Evolutionary conservation across 1,140 invertebrate genomes (phyloP), one percentile per base, ranked within the genome.

Genomic region (Potamilus streckersoni): DNA sequence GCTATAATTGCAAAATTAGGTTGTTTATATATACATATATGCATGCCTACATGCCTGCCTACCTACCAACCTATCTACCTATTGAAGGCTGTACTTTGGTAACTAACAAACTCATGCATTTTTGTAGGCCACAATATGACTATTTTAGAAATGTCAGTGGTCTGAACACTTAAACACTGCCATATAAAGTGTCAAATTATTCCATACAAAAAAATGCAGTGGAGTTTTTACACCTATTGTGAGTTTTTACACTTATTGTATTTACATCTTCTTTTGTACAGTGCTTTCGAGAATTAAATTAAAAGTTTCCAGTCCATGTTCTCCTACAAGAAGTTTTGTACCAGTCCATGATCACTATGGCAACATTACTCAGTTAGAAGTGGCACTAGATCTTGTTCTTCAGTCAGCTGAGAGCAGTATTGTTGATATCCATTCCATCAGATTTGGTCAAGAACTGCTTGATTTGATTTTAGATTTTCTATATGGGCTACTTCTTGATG

Each of bases 381-480:
- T 85, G 68, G 83, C 80, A 38, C 61, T 85, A 19, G 31, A 64
- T n/a, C 49, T 85, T 2, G 62, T 86, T 23, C 71, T 84, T 15
- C 62, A 81, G 15, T 74, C 76, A 19, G 77, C 82, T n/a, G 71
- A 68, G 60, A 76, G 78, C 12, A 81, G 69, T 58, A 70, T 79
- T 8, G 56, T 63, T 17, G 81, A 87, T 64, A 78, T 64, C 38
- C 78, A 80, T 59, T 82, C 85, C 14, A 57, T 76, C 13, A 79
- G 80, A 56, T 87, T 86, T 78, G 80, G 75, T 8, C 73, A 82
- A 15, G 77, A 81, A 55, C 73, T 84, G 19, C 62, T 88, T 38
- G 78, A 79, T 13, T 71, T 84, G 49, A 82, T 74, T 0, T 70
- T 88, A 57, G 80, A 85, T n/a, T 84, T 83, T 65, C 68, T 88